phyloP scores from a whole-genome alignment of 2,888 invertebrate species.

The Odontothrips loti region DNA sequence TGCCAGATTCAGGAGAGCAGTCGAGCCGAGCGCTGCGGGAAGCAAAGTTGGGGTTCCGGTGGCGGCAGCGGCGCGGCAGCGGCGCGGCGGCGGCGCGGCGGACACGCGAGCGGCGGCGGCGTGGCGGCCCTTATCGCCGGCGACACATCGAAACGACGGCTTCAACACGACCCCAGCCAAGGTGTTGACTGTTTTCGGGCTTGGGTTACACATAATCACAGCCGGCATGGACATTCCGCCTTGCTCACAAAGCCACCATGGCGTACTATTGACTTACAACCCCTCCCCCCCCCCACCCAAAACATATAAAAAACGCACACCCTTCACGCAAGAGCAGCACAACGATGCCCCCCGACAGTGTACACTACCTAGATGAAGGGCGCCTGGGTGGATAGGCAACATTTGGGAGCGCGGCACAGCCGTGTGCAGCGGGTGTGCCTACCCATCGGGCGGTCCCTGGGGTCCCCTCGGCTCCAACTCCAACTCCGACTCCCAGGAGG shows the following conservation, averaged over 20 bases:
- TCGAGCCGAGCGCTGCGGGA: background rate
- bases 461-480: background rate
- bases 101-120: background rate
- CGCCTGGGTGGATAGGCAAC: background rate
- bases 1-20: constrained; percentile 13
- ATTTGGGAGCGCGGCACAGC: background rate
- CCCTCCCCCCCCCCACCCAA: background rate
- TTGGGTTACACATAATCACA: too few species aligned
- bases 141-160: too few species aligned
- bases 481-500: background rate
- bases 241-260: too few species aligned
- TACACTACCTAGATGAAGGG: background rate
- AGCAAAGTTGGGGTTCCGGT: constrained; percentile 19
- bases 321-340: too few species aligned
- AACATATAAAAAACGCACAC: background rate
- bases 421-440: background rate
- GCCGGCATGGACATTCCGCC: too few species aligned
- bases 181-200: too few species aligned
- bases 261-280: too few species aligned
- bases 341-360: too few species aligned
- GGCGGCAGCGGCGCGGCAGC: background rate
- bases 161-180: background rate
- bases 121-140: background rate
- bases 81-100: background rate
- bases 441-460: background rate